phyloP scores from a whole-genome alignment of 1,140 invertebrate species.

The Scaptomyza pallida region DNA sequence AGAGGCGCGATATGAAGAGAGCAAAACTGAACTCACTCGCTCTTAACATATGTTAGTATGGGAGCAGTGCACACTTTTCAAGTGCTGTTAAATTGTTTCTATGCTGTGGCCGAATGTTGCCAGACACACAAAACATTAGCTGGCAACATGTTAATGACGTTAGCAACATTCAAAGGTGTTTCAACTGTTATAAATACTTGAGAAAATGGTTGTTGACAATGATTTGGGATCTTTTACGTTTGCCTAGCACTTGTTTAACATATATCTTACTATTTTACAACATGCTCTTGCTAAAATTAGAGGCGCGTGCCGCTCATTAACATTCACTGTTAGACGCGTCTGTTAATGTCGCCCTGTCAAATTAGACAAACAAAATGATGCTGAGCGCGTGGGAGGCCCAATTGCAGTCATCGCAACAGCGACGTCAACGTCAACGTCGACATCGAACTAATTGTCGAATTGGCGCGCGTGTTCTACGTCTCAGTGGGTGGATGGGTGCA shows the following conservation, averaged over 20 bases:
- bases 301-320: constrained; percentile 20
- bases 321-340: constrained; percentile 1
- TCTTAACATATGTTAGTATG: constrained; percentile 30
- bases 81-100: constrained; percentile 13
- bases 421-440: constrained; percentile 32
- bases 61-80: constrained; percentile 11
- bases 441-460: constrained; percentile 60
- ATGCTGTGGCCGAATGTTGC: constrained; percentile 16
- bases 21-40: background rate
- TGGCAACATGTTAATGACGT: constrained; percentile 20
- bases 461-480: constrained; percentile 61
- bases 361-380: background rate
- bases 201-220: background rate
- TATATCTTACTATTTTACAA: background rate
- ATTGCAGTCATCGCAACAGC: constrained; percentile 1
- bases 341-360: constrained; percentile 8
- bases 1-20: constrained; percentile 20
- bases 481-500: constrained; percentile 1
- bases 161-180: constrained; percentile 44
- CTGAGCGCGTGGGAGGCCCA: constrained; percentile 3
- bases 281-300: background rate
- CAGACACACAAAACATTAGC: constrained; percentile 15
- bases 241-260: too few species aligned
- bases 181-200: background rate
- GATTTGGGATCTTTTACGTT: too few species aligned